phyloP scores from a whole-genome alignment of 2,113 vertebrate genomes.

The Notothenia coriiceps region DNA sequence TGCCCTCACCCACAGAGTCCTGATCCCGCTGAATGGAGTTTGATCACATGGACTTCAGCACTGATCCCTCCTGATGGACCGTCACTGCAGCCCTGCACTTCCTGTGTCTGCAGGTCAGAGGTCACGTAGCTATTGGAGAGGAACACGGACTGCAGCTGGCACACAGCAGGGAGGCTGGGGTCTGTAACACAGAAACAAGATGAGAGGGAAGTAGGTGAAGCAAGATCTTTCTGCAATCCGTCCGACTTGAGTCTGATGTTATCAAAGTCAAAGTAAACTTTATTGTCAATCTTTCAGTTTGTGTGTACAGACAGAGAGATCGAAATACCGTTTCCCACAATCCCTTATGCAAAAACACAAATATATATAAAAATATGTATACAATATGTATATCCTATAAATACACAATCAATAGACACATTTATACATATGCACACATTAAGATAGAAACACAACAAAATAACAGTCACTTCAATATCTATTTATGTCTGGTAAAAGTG shows the following conservation, averaged over 20 bases:
- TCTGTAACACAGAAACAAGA: slow-evolving; percentile 64
- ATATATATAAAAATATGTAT: too few species aligned
- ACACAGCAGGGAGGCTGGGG: slow-evolving; percentile 70
- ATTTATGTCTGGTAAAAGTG: not conserved
- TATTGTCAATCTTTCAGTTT: too few species aligned
- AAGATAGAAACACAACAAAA: too few species aligned
- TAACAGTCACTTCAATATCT: too few species aligned
- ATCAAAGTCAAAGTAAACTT: too few species aligned
- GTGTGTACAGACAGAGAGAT: too few species aligned
- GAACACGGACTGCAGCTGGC: slow-evolving; percentile 80
- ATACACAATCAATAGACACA: too few species aligned
- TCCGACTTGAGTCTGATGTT: not conserved
- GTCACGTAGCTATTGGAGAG: slow-evolving; percentile 81
- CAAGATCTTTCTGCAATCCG: not conserved
- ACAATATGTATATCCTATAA: too few species aligned
- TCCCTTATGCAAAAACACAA: too few species aligned
- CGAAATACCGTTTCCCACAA: too few species aligned
- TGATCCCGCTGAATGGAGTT: slow-evolving; percentile 79
- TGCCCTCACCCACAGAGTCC: slow-evolving; percentile 77
- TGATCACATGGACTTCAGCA: slow-evolving; percentile 83
- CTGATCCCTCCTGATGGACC: not conserved
- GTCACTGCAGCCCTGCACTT: slow-evolving; percentile 73
- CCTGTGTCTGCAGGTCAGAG: slow-evolving; percentile 81
- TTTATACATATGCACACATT: too few species aligned
- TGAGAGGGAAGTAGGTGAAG: not conserved